phyloP scores from a whole-genome alignment of 2,797 vertebrate genomes.

The Sebastes cheni region DNA sequence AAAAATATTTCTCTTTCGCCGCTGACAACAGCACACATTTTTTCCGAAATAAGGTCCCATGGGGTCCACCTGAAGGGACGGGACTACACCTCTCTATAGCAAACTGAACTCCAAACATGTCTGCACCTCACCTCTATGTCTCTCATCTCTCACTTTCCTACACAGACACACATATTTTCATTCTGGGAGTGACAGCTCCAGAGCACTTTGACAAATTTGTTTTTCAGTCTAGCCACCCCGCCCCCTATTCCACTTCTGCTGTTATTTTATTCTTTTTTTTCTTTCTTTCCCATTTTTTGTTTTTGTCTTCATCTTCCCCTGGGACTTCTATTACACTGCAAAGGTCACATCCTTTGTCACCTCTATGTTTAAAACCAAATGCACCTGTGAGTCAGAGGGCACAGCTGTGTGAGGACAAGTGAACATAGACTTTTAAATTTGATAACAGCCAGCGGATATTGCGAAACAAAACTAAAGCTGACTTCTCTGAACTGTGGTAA shows the following conservation, averaged over 20 bases:
- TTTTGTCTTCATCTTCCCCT: conserved; percentile 19
- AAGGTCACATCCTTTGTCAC: conserved; percentile 57
- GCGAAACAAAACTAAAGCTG: conserved; percentile 12
- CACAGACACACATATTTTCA: conserved; percentile 16
- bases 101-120: not conserved
- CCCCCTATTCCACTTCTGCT: conserved; percentile 11
- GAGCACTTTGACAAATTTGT: conserved; percentile 30
- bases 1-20: too few species aligned
- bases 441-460: conserved; percentile 32
- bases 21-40: too few species aligned
- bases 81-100: not conserved
- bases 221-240: conserved; percentile 8
- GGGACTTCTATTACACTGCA: conserved; percentile 43
- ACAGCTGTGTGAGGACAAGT: conserved; percentile 35
- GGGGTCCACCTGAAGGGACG: too few species aligned
- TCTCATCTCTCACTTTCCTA: not conserved
- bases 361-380: conserved; percentile 41
- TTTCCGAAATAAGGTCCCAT: too few species aligned
- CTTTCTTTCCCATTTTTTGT: conserved; percentile 16
- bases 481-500: conserved; percentile 21
- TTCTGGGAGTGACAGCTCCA: conserved; percentile 23
- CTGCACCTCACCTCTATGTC: not conserved
- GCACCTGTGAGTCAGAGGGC: conserved; percentile 55
- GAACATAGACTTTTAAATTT: conserved; percentile 40
- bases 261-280: not conserved